Conservation (phyloP, 2,888 invertebrate species). For the Troglohyphantes excavatus region DNA sequence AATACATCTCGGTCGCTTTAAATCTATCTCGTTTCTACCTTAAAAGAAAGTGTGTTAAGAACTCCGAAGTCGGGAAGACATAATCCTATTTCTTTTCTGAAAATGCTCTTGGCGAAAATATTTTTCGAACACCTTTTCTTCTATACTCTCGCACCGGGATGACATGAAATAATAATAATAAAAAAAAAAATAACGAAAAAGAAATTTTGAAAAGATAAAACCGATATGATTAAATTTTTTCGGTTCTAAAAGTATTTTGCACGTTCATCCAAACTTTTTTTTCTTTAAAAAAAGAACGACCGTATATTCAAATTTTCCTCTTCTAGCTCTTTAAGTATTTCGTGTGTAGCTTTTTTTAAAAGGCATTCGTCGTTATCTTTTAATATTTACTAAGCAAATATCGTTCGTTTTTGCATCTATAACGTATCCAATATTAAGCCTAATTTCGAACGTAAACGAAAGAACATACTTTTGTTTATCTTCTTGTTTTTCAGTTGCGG, state of each 20-base stretch:
- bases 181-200: conserved; percentile 16
- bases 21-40: conserved; percentile 45
- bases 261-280: conserved; percentile 18
- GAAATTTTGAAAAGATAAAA: conserved; percentile 59
- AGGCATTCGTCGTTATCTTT: conserved; percentile 39
- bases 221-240: conserved; percentile 72
- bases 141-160: neutral
- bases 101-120: conserved; percentile 57
- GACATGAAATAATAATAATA: neutral
- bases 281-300: neutral
- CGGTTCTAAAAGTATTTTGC: conserved; percentile 30
- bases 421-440: neutral
- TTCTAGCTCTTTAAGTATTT: conserved; percentile 46
- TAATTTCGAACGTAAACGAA: neutral
- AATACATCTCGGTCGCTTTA: conserved; percentile 42
- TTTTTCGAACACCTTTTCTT: conserved; percentile 46
- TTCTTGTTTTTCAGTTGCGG: neutral
- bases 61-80: conserved; percentile 51
- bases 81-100: conserved; percentile 65
- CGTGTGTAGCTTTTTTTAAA: neutral
- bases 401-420: conserved; percentile 40
- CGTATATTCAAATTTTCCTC: conserved; percentile 55
- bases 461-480: neutral
- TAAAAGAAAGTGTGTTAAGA: conserved; percentile 57
- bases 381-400: conserved; percentile 38